Base-by-base conservation (phyloP, 2,797 vertebrate species). In the Galagoides demidoff region DNA sequence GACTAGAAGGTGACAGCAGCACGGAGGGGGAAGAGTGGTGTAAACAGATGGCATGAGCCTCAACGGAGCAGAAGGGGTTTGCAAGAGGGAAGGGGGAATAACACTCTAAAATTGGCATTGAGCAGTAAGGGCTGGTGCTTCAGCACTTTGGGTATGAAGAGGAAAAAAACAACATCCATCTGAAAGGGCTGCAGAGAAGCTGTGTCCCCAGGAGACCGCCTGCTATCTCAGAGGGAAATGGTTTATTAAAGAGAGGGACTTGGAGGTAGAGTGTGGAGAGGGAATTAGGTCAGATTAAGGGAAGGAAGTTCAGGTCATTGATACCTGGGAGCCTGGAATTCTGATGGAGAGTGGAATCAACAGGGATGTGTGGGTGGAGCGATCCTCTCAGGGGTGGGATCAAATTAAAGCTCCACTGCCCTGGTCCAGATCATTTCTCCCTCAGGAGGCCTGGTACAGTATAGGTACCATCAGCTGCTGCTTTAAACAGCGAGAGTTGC, bases 31-130 rank as follows among this genome's bases (percentile, higher is more conserved):
- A 81, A 73, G 81, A 85, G 57, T 83, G 43, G 19, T 25, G 1
- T 22, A 59, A 39, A 13, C 76, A 92, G 77, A 87, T 76, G 64
- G 49, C 5, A 13, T 91, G 55, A 93, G 57, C 84, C 74, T 88
- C 61, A 57, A 85, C 79, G 39, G 92, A 77, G 39, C 83, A 92
- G 89, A 43, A 88, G 68, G 43, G 64, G 12, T 22, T 77, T 64
- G 29, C 49, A 81, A 77, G 94, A 84, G 23, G 27, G 27, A 81
- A 85, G 10, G 37, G 79, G 55, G 77, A 76, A 55, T 34, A 55
- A 76, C 20, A 52, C 55, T 89, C 61, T n/a, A 61, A 89, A 93
- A 27, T 34, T 39, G 61, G 52, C 81, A 16, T 7, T 76, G 57
- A 68, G 39, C 55, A 85, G 10, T 7, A 61, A 82, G 66, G 66